Evolutionary conservation across 2,797 vertebrate species (phyloP).

Genomic region (Loris lydekkerianus): DNA sequence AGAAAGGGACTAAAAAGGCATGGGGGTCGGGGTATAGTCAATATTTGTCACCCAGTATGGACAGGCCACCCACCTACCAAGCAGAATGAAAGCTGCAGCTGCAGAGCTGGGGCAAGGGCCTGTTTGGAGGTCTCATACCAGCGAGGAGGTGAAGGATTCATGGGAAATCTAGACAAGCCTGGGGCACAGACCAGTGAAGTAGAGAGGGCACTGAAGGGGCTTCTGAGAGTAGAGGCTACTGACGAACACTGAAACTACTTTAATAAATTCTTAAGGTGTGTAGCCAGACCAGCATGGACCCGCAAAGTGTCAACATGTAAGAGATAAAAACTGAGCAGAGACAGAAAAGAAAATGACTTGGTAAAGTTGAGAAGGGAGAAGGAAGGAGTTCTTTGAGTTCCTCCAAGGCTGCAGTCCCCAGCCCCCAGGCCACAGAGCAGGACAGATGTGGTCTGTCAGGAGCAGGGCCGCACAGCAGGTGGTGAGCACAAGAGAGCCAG

Average conservation of each 20-base stretch:
- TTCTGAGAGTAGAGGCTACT: not conserved
- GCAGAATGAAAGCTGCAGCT: not conserved
- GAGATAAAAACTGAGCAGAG: not conserved
- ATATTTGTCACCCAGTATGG: too few species aligned
- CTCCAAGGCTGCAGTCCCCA: too few species aligned
- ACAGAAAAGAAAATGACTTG: not conserved
- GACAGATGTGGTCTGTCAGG: too few species aligned
- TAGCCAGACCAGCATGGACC: not conserved
- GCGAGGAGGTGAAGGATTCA: not conserved
- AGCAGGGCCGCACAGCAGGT: too few species aligned
- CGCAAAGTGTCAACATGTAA: not conserved
- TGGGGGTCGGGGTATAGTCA: not conserved
- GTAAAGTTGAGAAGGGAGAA: not conserved
- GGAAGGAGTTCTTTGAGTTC: not conserved
- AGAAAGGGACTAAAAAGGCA: not conserved
- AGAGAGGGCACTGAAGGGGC: not conserved
- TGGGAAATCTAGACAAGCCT: not conserved
- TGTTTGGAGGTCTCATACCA: not conserved
- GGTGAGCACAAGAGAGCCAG: too few species aligned
- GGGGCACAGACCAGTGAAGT: not conserved
- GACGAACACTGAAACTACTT: not conserved
- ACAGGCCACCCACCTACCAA: not conserved
- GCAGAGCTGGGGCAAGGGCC: accelerated
- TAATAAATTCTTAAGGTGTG: not conserved
- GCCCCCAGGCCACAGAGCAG: too few species aligned